These are phyloP conservation scores for Falco punctatus DNA, from an alignment of 2,113 vertebrate species.

Conservation along the genomic window DNA sequence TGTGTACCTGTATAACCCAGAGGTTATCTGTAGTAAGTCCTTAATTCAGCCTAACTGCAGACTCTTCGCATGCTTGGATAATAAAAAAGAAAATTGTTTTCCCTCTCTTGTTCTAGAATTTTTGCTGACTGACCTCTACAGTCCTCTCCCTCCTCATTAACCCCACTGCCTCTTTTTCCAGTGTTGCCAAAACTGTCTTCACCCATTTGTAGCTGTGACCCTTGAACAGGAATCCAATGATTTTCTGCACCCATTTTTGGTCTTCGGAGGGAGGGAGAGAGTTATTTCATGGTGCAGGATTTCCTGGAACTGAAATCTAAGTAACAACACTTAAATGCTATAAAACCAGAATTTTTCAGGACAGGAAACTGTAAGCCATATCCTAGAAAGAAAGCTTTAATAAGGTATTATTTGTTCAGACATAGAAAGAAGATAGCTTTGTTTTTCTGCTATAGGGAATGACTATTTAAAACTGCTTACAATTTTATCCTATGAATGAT, in stretches of 20 bases:
- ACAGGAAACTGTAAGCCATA: neutral
- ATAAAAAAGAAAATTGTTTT: neutral
- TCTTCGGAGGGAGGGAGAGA: neutral
- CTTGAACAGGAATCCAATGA: neutral
- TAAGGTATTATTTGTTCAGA: neutral
- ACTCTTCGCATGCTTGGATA: neutral
- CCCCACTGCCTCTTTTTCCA: neutral
- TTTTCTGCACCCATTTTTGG: neutral
- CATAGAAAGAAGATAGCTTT: neutral
- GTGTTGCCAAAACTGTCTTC: neutral
- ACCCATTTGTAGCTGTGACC: neutral
- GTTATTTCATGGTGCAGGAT: neutral
- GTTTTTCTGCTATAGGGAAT: neutral
- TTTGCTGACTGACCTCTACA: accelerated
- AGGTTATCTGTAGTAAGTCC: neutral
- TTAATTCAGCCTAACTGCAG: neutral
- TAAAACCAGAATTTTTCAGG: neutral
- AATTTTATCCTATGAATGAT: neutral
- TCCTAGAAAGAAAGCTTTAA: neutral
- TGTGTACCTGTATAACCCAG: neutral
- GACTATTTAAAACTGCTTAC: neutral
- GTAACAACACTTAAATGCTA: neutral
- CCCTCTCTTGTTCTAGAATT: neutral
- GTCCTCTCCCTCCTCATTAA: neutral
- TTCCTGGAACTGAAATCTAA: neutral